Evolutionary conservation across 2,888 invertebrate species (phyloP), one percentile per base, ranked within the genome.

Genomic region (Eristalinus aeneus): DNA sequence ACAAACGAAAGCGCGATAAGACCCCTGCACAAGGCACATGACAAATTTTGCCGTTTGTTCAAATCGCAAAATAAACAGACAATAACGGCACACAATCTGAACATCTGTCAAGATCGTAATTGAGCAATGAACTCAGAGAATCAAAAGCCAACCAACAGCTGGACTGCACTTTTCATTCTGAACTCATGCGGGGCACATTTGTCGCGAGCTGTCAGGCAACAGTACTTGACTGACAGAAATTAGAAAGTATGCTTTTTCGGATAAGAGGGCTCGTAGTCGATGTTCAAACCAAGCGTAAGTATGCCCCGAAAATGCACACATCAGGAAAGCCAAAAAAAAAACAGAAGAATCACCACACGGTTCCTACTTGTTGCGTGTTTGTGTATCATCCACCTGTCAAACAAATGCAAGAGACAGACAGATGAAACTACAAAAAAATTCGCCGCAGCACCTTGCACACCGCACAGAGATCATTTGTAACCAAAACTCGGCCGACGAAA

Each of bases 331-430:
- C 5, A 56, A 56, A 54, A 56, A 23, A 22, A 2, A 56, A 22
- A 23, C 6, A 6, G 2, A 56, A 6, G 6, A 27, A 27, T 27
- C 27, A 27, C 27, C 27, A 27, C 27, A 11, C 56, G 34, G 22
- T 54, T 73, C 22, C 76, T 73, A 85, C 85, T 85, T 85, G 85
- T 85, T 85, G 85, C 81, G 20, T 63, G 31, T n/a, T 16, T 10
- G 36, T 69, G n/a, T 9, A 39, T 53, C 16, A 54, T 58, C 64
- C 12, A 11, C 32, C 63, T 65, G 54, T 20, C 46, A 61, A 60
- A 67, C 32, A 54, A 16, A n/a, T 8, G 27, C 27, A 2, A 27
- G 27, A 27, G 27, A 27, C 27, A 27, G 27, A 27, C 27, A 27
- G 27, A 27, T 2, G 27, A 27, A 46, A 16, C n/a, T n/a, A 16